Conservation (phyloP, 2,888 invertebrate genomes). For the Crossocerus cetratus region DNA sequence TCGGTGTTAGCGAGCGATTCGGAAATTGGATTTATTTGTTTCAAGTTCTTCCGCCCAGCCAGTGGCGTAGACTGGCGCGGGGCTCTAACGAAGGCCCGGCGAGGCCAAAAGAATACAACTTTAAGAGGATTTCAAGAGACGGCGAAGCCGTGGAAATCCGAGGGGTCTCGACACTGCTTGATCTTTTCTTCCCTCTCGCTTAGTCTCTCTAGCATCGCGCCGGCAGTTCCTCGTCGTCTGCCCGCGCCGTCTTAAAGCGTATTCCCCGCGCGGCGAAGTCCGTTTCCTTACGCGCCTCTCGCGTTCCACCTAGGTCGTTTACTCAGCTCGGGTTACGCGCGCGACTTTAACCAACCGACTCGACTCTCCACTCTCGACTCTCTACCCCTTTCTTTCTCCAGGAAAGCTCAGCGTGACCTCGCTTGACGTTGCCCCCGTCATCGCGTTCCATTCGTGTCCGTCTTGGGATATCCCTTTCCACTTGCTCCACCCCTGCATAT, state of each 20-base stretch:
- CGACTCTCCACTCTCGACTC: no score
- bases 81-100: conserved; percentile 57
- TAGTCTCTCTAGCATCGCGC: conserved; percentile 33
- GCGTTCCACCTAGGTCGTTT: conserved; percentile 50
- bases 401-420: not conserved
- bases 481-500: no score
- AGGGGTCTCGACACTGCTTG: conserved; percentile 75
- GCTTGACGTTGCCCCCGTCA: conserved; percentile 3
- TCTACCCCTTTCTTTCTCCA: conserved; percentile 17
- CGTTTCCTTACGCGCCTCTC: conserved; percentile 37
- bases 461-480: not conserved
- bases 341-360: conserved; percentile 29
- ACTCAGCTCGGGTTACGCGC: conserved; percentile 66
- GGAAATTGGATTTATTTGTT: conserved; percentile 73
- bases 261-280: conserved; percentile 21
- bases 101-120: conserved; percentile 77
- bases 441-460: not conserved
- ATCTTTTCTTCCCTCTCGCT: conserved; percentile 63
- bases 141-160: conserved; percentile 76
- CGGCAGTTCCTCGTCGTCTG: conserved; percentile 9
- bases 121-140: conserved; percentile 76
- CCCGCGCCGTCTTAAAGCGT: conserved; percentile 4
- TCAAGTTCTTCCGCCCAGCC: conserved; percentile 55
- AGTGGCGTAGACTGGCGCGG: conserved; percentile 23
- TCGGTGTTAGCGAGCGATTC: conserved; percentile 18